Evolutionary conservation across 2,797 vertebrate species (phyloP).

Genomic region (Trichosurus vulpecula): DNA sequence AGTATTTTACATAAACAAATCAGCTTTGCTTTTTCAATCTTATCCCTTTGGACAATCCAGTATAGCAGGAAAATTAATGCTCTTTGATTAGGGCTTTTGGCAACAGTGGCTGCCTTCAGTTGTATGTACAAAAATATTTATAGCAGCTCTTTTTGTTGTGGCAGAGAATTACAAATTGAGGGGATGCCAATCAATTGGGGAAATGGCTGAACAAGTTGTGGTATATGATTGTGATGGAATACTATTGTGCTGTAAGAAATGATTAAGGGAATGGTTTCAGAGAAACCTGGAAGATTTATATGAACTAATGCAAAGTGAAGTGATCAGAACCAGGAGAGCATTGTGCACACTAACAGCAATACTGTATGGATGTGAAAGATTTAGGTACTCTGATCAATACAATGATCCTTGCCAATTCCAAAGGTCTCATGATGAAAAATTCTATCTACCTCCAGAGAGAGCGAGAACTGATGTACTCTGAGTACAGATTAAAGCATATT

Average conservation of each 20-base stretch:
- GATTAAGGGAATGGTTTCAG: neutral
- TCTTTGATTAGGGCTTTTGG: neutral
- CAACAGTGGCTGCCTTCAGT: neutral
- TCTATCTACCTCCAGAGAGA: too few relatives aligned
- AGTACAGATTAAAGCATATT: too few relatives aligned
- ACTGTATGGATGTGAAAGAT: too few relatives aligned
- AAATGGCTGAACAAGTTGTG: neutral
- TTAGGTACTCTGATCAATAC: too few relatives aligned
- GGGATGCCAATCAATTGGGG: neutral
- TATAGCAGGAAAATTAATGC: neutral
- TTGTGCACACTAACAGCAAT: too few relatives aligned
- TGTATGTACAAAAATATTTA: neutral
- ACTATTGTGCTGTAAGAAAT: neutral
- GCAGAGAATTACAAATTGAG: neutral
- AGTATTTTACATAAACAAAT: neutral
- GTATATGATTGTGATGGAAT: neutral
- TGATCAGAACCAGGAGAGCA: too few relatives aligned
- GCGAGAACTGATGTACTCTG: too few relatives aligned
- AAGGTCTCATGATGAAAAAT: too few relatives aligned
- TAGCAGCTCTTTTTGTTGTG: neutral
- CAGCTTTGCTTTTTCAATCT: neutral
- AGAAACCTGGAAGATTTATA: neutral
- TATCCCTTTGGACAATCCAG: neutral
- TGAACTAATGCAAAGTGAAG: too few relatives aligned
- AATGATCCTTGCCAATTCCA: too few relatives aligned